These are phyloP conservation scores for Stegana nigrithorax DNA, from an alignment of 2,888 invertebrate species.

Conservation along the genomic window DNA sequence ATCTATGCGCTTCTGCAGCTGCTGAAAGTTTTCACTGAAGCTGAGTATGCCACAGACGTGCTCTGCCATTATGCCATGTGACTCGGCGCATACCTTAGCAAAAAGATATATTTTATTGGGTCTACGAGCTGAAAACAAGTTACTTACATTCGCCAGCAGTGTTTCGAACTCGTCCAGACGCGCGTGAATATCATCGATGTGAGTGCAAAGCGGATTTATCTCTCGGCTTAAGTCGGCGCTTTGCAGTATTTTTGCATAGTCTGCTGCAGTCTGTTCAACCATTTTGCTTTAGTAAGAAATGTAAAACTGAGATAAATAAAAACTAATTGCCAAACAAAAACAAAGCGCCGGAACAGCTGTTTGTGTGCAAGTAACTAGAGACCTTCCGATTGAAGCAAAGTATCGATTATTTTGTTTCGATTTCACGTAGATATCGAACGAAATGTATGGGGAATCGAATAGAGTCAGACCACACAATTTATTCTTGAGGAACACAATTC, in stretches of 20 bases:
- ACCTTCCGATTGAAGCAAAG: no score
- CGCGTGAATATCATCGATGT: constrained; percentile 76
- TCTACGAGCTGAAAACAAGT: constrained; percentile 23
- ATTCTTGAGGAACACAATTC: no score
- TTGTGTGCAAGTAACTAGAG: not conserved
- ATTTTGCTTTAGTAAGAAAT: constrained; percentile 43
- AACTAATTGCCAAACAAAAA: not conserved
- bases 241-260: constrained; percentile 71
- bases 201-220: constrained; percentile 72
- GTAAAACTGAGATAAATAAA: not conserved
- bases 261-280: constrained; percentile 71
- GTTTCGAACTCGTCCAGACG: constrained; percentile 76
- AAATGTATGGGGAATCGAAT: no score
- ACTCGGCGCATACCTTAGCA: constrained; percentile 61
- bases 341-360: constrained; percentile 13
- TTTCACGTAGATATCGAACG: no score
- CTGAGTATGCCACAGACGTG: constrained; percentile 71
- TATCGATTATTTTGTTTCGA: no score
- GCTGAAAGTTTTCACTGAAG: constrained; percentile 71
- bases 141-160: constrained; percentile 72
- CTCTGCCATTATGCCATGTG: constrained; percentile 62
- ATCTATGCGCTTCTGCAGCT: constrained; percentile 71
- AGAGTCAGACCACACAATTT: no score
- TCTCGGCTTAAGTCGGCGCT: no score
- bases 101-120: not conserved